These are phyloP conservation scores for Coregonus clupeaformis DNA, from an alignment of 2,113 vertebrate species.

Conservation along the genomic window DNA sequence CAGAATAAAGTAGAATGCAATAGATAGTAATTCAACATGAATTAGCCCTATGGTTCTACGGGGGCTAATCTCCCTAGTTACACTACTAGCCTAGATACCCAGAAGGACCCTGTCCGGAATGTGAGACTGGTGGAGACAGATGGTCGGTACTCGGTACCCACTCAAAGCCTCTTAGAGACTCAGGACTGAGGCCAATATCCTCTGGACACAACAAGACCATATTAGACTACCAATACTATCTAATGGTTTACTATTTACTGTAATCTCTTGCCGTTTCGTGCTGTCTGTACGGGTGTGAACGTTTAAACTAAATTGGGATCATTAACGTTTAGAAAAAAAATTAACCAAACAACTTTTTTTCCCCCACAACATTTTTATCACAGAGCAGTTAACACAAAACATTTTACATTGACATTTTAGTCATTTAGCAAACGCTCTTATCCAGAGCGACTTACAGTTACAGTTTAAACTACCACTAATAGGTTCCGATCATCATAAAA, in stretches of 20 bases:
- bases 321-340: no score
- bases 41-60: background rate
- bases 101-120: background rate
- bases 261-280: constrained; percentile 46
- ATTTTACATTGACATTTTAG: no score
- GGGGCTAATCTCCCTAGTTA: background rate
- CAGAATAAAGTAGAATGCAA: background rate
- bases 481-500: no score
- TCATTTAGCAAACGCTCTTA: no score
- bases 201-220: constrained; percentile 51
- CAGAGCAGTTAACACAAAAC: no score
- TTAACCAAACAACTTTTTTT: no score
- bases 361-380: no score
- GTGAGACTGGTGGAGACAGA: constrained; percentile 52
- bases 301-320: no score
- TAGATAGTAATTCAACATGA: background rate
- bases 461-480: no score
- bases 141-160: constrained; percentile 51
- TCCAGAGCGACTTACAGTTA: no score
- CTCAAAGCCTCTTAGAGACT: constrained; percentile 62
- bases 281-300: constrained; percentile 32
- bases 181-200: constrained; percentile 49
- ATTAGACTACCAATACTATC: constrained; percentile 24
- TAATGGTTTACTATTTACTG: constrained; percentile 19
- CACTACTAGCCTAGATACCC: background rate